These are phyloP conservation scores for Lichenostomus cassidix DNA, from an alignment of 2,113 vertebrate species.

Conservation along the genomic window DNA sequence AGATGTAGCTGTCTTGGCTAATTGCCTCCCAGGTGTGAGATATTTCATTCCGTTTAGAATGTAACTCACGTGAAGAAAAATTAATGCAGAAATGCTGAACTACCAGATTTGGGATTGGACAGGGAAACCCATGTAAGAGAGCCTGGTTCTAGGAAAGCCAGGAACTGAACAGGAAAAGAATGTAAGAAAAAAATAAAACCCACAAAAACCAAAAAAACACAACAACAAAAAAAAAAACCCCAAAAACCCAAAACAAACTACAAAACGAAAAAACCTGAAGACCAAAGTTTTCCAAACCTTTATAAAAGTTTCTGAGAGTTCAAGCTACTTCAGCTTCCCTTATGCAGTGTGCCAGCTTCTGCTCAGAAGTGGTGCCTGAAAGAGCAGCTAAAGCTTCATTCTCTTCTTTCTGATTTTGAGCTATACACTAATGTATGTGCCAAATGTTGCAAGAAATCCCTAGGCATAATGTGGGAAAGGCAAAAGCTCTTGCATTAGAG, in stretches of 20 bases:
- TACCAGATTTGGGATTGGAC: neutral
- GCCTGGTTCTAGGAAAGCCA: neutral
- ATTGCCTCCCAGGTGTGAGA: accelerated
- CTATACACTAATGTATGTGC: neutral
- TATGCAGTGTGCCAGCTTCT: neutral
- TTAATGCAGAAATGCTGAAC: neutral
- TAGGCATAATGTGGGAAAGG: neutral
- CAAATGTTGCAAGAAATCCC: neutral
- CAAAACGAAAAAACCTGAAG: neutral
- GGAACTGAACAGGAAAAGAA: neutral
- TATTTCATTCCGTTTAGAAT: neutral
- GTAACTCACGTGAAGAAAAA: neutral
- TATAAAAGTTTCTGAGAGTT: neutral
- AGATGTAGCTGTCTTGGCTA: neutral
- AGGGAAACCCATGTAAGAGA: neutral
- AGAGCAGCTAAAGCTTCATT: neutral
- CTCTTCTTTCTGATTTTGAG: neutral
- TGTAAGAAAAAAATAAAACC: neutral
- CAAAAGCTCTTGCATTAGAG: neutral
- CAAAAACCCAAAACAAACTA: too few species aligned
- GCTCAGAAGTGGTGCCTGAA: neutral
- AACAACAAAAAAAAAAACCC: too few species aligned
- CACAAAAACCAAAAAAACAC: too few species aligned
- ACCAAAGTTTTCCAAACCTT: neutral
- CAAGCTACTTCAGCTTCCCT: neutral